phyloP scores from a whole-genome alignment of 2,113 vertebrate species.

The Rhinolophus ferrumequinum region DNA sequence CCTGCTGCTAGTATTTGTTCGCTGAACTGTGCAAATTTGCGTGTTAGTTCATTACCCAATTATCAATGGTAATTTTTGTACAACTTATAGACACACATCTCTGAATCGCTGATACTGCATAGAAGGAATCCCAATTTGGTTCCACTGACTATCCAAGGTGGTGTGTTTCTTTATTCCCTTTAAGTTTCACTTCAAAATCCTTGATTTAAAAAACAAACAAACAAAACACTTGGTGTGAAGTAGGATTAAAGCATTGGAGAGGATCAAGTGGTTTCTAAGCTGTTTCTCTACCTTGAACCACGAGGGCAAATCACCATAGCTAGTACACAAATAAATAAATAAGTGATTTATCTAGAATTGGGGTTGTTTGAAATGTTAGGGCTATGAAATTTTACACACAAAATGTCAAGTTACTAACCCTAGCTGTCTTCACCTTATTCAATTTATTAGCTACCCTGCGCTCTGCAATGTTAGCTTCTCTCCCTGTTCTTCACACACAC shows the following conservation, averaged over 20 bases:
- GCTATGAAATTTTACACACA: neutral
- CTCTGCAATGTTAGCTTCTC: neutral
- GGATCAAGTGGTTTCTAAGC: neutral
- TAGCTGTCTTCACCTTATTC: neutral
- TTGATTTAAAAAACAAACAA: neutral
- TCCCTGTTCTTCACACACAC: neutral
- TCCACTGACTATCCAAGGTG: neutral
- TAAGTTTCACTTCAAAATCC: slow-evolving; percentile 48
- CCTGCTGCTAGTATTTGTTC: neutral
- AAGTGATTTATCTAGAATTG: neutral
- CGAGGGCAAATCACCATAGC: neutral
- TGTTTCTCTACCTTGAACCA: neutral
- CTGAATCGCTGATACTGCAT: neutral
- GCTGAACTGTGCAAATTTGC: neutral
- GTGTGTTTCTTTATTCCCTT: slow-evolving; percentile 10
- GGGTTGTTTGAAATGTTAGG: neutral
- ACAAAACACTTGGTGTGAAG: neutral
- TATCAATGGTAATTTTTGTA: neutral
- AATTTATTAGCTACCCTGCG: neutral
- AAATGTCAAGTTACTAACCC: neutral
- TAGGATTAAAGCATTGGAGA: neutral
- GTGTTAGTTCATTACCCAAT: neutral
- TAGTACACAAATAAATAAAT: neutral
- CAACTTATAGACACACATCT: neutral
- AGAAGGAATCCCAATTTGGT: neutral